phyloP scores from a whole-genome alignment of 2,113 vertebrate genomes.

The Aspidoscelis tigris region DNA sequence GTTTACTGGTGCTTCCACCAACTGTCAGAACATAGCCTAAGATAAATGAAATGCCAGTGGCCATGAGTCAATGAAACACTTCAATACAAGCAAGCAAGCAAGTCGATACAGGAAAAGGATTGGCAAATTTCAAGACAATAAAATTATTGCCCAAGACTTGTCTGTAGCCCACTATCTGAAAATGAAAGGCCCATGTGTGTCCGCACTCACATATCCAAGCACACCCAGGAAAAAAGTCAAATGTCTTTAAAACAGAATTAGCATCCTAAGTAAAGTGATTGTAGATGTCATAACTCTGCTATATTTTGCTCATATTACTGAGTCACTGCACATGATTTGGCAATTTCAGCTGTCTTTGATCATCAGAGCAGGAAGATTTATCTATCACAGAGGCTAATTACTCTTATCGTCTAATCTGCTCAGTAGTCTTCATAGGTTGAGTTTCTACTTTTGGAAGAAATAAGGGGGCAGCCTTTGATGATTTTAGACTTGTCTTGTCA shows the following conservation, averaged over 20 bases:
- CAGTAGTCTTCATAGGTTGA: constrained; percentile 52
- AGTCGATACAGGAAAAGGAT: no score
- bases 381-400: constrained; percentile 67
- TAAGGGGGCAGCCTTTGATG: constrained; percentile 64
- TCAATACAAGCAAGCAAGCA: no score
- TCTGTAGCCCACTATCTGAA: no score
- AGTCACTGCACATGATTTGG: constrained; percentile 58
- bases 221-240: constrained; percentile 38
- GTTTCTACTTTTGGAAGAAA: constrained; percentile 56
- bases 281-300: constrained; percentile 48
- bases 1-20: no score
- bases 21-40: no score
- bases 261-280: constrained; percentile 39
- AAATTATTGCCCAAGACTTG: no score
- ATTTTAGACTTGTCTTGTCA: constrained; percentile 65
- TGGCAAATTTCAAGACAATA: no score
- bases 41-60: no score
- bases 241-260: constrained; percentile 50
- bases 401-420: constrained; percentile 49
- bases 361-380: constrained; percentile 67
- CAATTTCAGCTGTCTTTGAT: constrained; percentile 71
- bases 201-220: no score
- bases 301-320: constrained; percentile 60
- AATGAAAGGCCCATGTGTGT: no score
- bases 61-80: no score